phyloP scores from a whole-genome alignment of 2,888 invertebrate species.

The Microctonus hyperodae region DNA sequence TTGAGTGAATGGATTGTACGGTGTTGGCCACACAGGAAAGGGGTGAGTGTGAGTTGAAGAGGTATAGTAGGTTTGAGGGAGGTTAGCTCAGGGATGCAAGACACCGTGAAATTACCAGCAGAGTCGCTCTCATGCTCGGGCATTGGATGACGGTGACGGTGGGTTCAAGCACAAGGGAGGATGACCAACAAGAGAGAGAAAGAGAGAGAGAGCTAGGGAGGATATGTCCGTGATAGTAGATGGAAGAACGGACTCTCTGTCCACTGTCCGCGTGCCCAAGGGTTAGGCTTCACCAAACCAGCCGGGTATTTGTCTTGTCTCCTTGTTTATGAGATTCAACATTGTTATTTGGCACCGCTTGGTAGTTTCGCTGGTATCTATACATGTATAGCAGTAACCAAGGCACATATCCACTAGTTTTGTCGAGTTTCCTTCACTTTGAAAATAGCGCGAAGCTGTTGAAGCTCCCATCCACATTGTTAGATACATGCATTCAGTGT shows the following conservation, averaged over 20 bases:
- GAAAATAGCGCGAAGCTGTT: constrained; percentile 11
- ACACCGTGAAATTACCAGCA: constrained; percentile 69
- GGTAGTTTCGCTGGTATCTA: constrained; percentile 54
- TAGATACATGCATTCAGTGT: neutral
- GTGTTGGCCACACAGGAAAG: constrained; percentile 26
- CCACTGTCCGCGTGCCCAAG: constrained; percentile 56
- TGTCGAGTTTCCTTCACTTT: constrained; percentile 27
- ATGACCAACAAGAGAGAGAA: neutral
- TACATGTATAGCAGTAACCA: constrained; percentile 37
- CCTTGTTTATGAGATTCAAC: constrained; percentile 64
- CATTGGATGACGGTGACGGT: constrained; percentile 34
- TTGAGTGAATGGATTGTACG: constrained; percentile 43
- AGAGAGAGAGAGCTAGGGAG: neutral
- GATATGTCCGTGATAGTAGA: constrained; percentile 44
- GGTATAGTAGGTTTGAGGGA: constrained; percentile 47
- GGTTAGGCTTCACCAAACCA: constrained; percentile 57
- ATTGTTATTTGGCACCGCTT: constrained; percentile 64
- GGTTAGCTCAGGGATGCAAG: constrained; percentile 66
- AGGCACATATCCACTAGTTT: constrained; percentile 40
- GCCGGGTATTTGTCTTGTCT: constrained; percentile 64
- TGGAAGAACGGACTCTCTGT: constrained; percentile 62
- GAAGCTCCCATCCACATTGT: constrained; percentile 5
- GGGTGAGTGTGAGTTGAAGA: constrained; percentile 32
- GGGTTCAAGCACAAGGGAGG: neutral
- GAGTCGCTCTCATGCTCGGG: constrained; percentile 61